Evolutionary conservation across 1,140 invertebrate species (phyloP).

Genomic region (Mercenaria mercenaria): DNA sequence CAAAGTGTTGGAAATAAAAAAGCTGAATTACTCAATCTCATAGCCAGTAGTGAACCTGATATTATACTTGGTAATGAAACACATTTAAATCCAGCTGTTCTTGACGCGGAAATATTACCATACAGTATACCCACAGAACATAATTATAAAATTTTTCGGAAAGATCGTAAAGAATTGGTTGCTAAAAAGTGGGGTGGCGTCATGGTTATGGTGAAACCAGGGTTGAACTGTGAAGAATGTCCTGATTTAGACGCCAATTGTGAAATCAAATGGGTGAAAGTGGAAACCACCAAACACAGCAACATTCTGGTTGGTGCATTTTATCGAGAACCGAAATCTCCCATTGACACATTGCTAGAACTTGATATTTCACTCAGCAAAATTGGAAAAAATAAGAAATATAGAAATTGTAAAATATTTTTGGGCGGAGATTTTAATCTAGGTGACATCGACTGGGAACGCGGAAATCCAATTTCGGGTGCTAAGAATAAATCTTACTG

Average conservation of each 20-base stretch:
- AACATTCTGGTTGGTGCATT: constrained; percentile 6
- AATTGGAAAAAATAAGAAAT: not conserved
- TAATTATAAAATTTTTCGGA: constrained; percentile 28
- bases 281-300: not conserved
- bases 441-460: constrained; percentile 37
- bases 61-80: constrained; percentile 38
- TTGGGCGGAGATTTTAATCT: constrained; percentile 56
- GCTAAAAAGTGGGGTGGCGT: constrained; percentile 10
- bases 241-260: constrained; percentile 33
- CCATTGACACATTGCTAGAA: not conserved
- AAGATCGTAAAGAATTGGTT: constrained; percentile 31
- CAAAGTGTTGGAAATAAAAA: constrained; percentile 46
- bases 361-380: not conserved
- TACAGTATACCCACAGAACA: constrained; percentile 18
- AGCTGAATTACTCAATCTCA: constrained; percentile 35
- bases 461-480: not conserved
- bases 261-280: constrained; percentile 50
- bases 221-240: constrained; percentile 3
- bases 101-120: constrained; percentile 38
- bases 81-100: not conserved
- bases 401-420: constrained; percentile 41
- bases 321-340: constrained; percentile 21
- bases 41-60: constrained; percentile 1
- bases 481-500: constrained; percentile 1
- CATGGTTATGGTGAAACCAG: constrained; percentile 31